A percentile compares a stretch with the other conserved stretches of the same genome.
These are phyloP conservation scores for Phengaris alcon DNA, from an alignment of 2,888 invertebrate species.

Conservation along the genomic window DNA sequence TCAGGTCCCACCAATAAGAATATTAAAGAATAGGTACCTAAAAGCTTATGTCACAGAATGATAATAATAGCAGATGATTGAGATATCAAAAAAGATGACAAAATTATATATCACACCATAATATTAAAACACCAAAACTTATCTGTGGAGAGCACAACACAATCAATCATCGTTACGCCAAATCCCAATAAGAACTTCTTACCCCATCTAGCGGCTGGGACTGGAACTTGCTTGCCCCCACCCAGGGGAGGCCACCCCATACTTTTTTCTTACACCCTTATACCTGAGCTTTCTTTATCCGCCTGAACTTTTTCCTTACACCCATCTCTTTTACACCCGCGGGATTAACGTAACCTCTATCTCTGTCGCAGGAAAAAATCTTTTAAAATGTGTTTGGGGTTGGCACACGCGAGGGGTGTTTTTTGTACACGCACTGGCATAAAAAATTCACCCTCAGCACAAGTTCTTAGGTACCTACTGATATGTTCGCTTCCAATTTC, in stretches of 20 bases:
- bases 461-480: slow-evolving; percentile 69
- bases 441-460: slow-evolving; percentile 69
- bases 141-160: slow-evolving; percentile 69
- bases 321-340: slow-evolving; percentile 56
- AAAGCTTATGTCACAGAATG: background rate
- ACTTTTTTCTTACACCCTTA: slow-evolving; percentile 78
- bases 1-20: background rate
- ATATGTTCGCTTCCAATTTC: slow-evolving; percentile 73
- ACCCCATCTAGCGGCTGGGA: slow-evolving; percentile 72
- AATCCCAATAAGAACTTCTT: slow-evolving; percentile 73
- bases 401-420: slow-evolving; percentile 73
- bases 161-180: slow-evolving; percentile 78
- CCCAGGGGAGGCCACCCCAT: slow-evolving; percentile 66
- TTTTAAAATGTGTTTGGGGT: slow-evolving; percentile 74
- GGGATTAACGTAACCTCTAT: slow-evolving; percentile 42
- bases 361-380: slow-evolving; percentile 70
- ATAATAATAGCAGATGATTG: background rate
- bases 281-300: slow-evolving; percentile 80
- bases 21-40: background rate
- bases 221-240: slow-evolving; percentile 60
- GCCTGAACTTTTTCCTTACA: slow-evolving; percentile 70
- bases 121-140: slow-evolving; percentile 67
- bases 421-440: slow-evolving; percentile 65
- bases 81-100: slow-evolving; percentile 55
- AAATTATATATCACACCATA: slow-evolving; percentile 67